phyloP scores from a whole-genome alignment of 64 coral and sea anemone species.

The Exaiptasia diaphana region DNA sequence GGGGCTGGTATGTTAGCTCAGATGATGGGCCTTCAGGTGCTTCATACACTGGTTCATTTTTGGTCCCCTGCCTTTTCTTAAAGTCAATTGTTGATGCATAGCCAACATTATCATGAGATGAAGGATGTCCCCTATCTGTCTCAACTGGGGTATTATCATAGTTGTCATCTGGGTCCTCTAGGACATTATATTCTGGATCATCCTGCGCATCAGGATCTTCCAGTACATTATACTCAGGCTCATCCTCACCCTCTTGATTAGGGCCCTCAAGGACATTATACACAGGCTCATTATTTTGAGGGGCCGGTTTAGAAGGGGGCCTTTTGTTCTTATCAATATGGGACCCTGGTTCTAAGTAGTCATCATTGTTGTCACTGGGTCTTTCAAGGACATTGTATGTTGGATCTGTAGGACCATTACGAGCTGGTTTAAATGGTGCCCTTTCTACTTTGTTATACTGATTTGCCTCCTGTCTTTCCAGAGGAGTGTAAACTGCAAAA shows the following conservation, averaged over 20 bases:
- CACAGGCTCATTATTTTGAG: too few species aligned
- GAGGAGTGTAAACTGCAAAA: background rate
- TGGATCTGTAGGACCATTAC: background rate
- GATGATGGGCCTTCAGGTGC: background rate
- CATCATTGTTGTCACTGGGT: background rate
- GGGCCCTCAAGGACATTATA: background rate
- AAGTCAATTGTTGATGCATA: constrained; percentile 1
- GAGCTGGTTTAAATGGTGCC: background rate
- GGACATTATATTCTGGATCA: background rate
- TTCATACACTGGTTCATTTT: background rate
- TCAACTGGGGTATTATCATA: background rate
- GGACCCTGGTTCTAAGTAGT: background rate
- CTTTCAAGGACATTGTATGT: background rate
- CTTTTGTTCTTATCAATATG: background rate
- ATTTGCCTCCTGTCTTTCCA: background rate
- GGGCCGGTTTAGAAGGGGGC: too few species aligned
- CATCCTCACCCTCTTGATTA: background rate
- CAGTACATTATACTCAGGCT: background rate
- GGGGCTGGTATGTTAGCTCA: background rate
- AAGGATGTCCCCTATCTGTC: background rate
- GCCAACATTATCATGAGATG: background rate
- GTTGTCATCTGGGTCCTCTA: background rate
- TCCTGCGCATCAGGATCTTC: background rate
- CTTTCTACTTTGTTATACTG: background rate
- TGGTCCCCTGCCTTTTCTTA: background rate